Evolutionary conservation across 2,113 vertebrate species (phyloP).

Genomic region (Alethe castanea): DNA sequence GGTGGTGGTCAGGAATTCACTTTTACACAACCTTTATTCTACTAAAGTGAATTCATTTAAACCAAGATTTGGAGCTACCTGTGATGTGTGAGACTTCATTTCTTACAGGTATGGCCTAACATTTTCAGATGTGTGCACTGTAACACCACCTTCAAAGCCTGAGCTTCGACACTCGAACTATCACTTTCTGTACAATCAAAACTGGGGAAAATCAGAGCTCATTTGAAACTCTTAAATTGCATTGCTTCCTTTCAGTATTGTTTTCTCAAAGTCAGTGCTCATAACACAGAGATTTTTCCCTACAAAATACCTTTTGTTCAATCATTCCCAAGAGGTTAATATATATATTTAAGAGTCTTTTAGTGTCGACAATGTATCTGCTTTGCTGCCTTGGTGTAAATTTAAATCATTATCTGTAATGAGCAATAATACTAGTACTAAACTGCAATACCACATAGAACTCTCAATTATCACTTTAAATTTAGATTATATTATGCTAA

Average conservation of each 20-base stretch:
- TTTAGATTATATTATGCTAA: constrained; percentile 25
- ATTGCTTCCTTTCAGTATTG: background rate
- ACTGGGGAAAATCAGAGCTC: background rate
- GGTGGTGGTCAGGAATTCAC: background rate
- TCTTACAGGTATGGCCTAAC: background rate
- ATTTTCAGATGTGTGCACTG: background rate
- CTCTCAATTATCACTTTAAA: constrained; percentile 42
- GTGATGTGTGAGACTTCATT: background rate
- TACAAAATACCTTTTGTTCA: background rate
- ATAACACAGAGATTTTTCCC: background rate
- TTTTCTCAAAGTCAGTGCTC: background rate
- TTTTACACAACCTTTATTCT: background rate
- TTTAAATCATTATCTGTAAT: constrained; percentile 45
- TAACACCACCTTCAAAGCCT: background rate
- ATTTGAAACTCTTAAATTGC: background rate
- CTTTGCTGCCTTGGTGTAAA: background rate
- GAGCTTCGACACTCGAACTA: background rate
- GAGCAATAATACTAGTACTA: constrained; percentile 35
- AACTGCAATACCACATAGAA: constrained; percentile 30
- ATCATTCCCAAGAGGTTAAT: background rate
- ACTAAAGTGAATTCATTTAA: background rate
- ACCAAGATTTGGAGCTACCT: background rate
- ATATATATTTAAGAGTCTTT: background rate
- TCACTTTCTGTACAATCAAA: background rate
- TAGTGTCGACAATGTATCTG: background rate